These are phyloP conservation scores for Dunckerocampus dactyliophorus DNA, from an alignment of 2,113 vertebrate genomes.

Conservation along the genomic window DNA sequence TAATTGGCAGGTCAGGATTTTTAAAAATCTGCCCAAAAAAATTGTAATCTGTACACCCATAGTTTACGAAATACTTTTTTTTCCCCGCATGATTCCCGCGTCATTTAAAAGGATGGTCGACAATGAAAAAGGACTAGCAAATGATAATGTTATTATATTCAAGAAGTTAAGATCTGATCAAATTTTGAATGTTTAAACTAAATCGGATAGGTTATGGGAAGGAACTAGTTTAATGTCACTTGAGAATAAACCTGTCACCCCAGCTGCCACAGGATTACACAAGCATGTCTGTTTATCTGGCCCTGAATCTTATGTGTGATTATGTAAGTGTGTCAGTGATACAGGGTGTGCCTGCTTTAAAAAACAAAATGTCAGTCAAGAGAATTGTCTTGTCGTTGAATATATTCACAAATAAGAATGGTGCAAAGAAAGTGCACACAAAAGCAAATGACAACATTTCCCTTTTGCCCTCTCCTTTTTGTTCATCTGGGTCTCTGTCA, in stretches of 20 bases:
- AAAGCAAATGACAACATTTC: constrained; percentile 4
- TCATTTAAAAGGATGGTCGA: too few species aligned
- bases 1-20: too few species aligned
- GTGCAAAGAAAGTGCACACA: not conserved
- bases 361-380: constrained; percentile 24
- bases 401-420: constrained; percentile 10
- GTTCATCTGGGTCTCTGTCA: constrained; percentile 28
- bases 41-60: too few species aligned
- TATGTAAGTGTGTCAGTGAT: constrained; percentile 26
- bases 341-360: not conserved
- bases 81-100: too few species aligned
- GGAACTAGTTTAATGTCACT: constrained; percentile 15
- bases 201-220: not conserved
- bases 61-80: too few species aligned
- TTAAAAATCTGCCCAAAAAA: too few species aligned
- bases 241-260: constrained; percentile 14
- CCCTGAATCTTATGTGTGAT: constrained; percentile 37
- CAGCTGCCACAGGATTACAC: constrained; percentile 32
- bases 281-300: constrained; percentile 45
- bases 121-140: too few species aligned
- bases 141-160: too few species aligned
- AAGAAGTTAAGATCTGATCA: too few species aligned
- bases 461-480: constrained; percentile 8
- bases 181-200: too few species aligned
- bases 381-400: constrained; percentile 7